Evolutionary conservation across 2,888 invertebrate genomes (phyloP).

Genomic region (Priapulus caudatus): DNA sequence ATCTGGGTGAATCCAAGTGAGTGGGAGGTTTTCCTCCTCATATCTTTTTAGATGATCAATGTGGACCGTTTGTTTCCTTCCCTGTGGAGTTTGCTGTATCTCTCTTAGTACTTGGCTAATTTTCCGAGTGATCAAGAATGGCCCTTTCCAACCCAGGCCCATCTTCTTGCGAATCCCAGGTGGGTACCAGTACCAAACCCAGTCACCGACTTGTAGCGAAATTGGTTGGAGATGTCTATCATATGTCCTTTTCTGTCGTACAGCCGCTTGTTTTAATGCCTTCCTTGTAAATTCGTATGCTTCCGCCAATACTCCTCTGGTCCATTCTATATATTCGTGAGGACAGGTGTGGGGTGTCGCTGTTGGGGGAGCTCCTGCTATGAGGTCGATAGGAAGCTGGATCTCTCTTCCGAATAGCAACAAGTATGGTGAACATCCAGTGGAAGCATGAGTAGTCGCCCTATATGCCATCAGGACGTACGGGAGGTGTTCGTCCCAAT

Average conservation of each 20-base stretch:
- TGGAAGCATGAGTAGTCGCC: too few relatives aligned
- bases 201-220: neutral
- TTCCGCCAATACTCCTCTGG: too few relatives aligned
- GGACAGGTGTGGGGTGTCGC: too few relatives aligned
- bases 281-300: neutral
- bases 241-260: neutral
- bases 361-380: too few relatives aligned
- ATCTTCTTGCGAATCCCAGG: constrained; percentile 3
- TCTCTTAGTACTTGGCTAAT: neutral
- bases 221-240: neutral
- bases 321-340: too few relatives aligned
- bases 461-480: too few relatives aligned
- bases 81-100: neutral
- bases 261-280: neutral
- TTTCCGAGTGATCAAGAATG: neutral
- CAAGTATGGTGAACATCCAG: too few relatives aligned
- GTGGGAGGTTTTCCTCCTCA: neutral
- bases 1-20: too few relatives aligned
- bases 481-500: too few relatives aligned
- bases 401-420: too few relatives aligned
- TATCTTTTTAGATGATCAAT: neutral
- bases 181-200: constrained; percentile 5
- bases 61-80: neutral
- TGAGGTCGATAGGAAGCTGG: too few relatives aligned
- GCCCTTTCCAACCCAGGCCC: constrained; percentile 1